These are phyloP conservation scores for Pollicipes pollicipes DNA, from an alignment of 1,140 invertebrate genomes.

Conservation along the genomic window DNA sequence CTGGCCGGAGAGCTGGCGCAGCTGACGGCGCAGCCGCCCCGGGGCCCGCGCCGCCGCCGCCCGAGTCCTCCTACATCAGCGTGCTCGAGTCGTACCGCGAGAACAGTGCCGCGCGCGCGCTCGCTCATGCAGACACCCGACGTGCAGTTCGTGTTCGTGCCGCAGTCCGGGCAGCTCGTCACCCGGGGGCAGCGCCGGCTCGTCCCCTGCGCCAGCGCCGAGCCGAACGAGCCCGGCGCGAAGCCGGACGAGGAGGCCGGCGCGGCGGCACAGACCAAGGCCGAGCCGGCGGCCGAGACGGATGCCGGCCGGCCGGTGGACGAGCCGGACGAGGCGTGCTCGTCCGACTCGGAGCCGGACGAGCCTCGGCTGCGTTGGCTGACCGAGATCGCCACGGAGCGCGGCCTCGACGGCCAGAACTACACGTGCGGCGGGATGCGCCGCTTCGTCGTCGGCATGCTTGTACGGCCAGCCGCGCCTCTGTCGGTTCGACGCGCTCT, in stretches of 20 bases:
- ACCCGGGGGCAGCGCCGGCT: neutral
- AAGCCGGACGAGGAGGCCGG: neutral
- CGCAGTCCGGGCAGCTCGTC: neutral
- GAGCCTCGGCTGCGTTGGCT: slow-evolving; percentile 23
- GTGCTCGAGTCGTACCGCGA: neutral
- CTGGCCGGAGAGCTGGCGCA: neutral
- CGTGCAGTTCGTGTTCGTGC: neutral
- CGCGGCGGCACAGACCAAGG: neutral
- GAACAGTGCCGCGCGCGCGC: neutral
- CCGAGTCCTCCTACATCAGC: neutral
- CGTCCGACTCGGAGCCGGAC: neutral
- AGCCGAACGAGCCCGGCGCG: neutral
- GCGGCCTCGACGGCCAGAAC: slow-evolving; percentile 67
- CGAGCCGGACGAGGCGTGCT: neutral
- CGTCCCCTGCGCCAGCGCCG: neutral
- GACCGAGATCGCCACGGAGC: slow-evolving; percentile 50
- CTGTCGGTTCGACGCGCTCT: slow-evolving; percentile 65
- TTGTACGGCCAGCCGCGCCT: slow-evolving; percentile 43
- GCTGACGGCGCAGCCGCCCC: neutral
- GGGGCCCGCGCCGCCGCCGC: too few species aligned
- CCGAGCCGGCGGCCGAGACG: neutral
- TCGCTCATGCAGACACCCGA: slow-evolving; percentile 1
- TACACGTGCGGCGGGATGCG: slow-evolving; percentile 67
- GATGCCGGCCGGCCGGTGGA: neutral
- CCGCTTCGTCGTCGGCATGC: slow-evolving; percentile 54